Percentiles rank a stretch among this genome's conserved stretches.
These are phyloP conservation scores for Hydriomena furcata DNA, from an alignment of 2,888 invertebrate species.

Conservation along the genomic window DNA sequence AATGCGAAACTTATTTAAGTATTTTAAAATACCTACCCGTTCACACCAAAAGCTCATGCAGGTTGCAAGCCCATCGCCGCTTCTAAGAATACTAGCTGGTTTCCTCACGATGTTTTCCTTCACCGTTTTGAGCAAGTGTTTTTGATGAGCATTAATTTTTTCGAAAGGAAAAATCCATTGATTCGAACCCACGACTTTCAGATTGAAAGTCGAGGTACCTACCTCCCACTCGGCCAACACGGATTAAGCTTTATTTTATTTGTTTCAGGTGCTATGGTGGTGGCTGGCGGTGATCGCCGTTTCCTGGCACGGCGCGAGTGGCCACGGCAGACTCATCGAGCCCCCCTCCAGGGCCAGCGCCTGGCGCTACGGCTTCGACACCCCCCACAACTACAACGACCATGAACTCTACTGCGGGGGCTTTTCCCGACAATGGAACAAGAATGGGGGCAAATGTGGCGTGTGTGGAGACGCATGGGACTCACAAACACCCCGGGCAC, in stretches of 20 bases:
- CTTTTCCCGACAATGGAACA: slow-evolving; percentile 91
- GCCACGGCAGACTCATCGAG: slow-evolving; percentile 91
- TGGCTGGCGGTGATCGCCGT: slow-evolving; percentile 54
- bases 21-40: no score
- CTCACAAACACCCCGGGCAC: slow-evolving; percentile 86
- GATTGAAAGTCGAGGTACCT: no score
- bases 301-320: slow-evolving; percentile 65
- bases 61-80: no score
- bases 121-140: no score
- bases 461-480: slow-evolving; percentile 95
- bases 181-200: no score
- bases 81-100: no score
- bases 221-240: no score
- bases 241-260: slow-evolving; percentile 22
- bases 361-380: slow-evolving; percentile 94
- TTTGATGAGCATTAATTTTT: no score
- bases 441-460: slow-evolving; percentile 92
- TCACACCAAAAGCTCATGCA: no score
- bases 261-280: slow-evolving; percentile 70
- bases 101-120: no score
- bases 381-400: slow-evolving; percentile 95
- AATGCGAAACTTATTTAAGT: slow-evolving; percentile 14
- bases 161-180: no score
- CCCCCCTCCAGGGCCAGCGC: slow-evolving; percentile 94
- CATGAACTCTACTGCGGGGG: slow-evolving; percentile 95